Evolutionary conservation across 2,113 vertebrate species (phyloP).

Genomic region (Onychostruthus taczanowskii): DNA sequence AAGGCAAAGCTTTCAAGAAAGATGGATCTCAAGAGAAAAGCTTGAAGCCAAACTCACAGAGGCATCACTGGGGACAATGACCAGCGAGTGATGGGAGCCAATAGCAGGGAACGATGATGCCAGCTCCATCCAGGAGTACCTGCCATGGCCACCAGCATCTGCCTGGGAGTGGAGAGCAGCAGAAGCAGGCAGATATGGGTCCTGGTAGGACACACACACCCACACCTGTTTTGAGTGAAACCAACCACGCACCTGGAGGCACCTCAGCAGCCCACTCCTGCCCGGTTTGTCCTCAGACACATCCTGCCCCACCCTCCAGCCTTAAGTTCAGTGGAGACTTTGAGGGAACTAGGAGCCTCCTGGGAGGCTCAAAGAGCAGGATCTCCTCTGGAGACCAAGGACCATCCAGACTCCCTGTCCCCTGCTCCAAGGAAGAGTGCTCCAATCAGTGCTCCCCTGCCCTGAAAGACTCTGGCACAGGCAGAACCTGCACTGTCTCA

Average conservation of each 20-base stretch:
- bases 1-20: background rate
- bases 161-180: background rate
- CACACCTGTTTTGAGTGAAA: background rate
- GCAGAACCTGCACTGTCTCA: background rate
- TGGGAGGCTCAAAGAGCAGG: background rate
- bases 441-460: background rate
- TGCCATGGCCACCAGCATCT: rapidly evolving
- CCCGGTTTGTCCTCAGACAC: background rate
- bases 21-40: background rate
- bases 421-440: background rate
- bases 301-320: background rate
- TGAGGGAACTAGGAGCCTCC: background rate
- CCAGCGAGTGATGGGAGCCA: background rate
- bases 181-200: background rate
- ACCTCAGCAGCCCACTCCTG: background rate
- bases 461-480: background rate
- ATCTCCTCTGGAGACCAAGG: background rate
- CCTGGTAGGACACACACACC: background rate
- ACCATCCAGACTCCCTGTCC: background rate
- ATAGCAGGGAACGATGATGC: rapidly evolving
- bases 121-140: background rate
- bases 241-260: background rate
- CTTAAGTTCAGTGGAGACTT: background rate
- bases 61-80: background rate
- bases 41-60: background rate